Conservation (phyloP, 2,113 vertebrate genomes). For the Hemicordylus capensis region DNA sequence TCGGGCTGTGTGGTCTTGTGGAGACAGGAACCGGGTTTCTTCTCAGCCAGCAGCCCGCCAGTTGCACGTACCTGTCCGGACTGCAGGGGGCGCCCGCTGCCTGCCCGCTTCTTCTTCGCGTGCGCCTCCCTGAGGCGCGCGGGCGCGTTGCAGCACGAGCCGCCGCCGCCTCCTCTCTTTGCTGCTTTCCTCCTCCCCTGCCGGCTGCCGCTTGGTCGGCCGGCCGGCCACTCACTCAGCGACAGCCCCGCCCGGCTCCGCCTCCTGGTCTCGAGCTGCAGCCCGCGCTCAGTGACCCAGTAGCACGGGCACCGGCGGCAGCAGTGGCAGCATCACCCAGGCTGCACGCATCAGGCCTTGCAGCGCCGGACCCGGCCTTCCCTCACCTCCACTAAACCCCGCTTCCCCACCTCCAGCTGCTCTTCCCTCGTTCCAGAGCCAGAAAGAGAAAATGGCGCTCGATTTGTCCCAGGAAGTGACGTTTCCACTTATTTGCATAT, state of each 20-base stretch:
- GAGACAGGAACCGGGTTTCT: too few species aligned
- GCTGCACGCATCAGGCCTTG: neutral
- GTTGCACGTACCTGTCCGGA: slow-evolving; percentile 28
- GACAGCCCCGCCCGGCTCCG: slow-evolving; percentile 53
- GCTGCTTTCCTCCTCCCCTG: neutral
- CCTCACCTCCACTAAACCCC: neutral
- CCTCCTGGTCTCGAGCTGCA: slow-evolving; percentile 53
- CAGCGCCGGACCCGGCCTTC: neutral
- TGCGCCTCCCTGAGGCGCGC: slow-evolving; percentile 48
- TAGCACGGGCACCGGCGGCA: neutral
- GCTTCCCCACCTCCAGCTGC: neutral
- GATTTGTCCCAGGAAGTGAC: slow-evolving; percentile 80
- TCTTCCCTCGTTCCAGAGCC: slow-evolving; percentile 68
- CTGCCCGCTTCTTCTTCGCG: neutral
- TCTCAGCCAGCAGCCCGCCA: neutral
- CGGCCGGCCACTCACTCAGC: neutral
- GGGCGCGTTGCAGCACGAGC: neutral
- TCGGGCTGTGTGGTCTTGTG: neutral
- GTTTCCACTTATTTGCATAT: slow-evolving; percentile 73
- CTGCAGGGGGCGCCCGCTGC: slow-evolving; percentile 48
- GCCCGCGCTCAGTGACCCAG: neutral
- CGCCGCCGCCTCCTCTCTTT: slow-evolving; percentile 4
- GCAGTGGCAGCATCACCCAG: neutral
- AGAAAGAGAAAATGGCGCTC: slow-evolving; percentile 87
- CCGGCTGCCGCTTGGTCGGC: neutral